Evolutionary conservation across 1,140 invertebrate species (phyloP).

Genomic region (Temnothorax curvispinosus): DNA sequence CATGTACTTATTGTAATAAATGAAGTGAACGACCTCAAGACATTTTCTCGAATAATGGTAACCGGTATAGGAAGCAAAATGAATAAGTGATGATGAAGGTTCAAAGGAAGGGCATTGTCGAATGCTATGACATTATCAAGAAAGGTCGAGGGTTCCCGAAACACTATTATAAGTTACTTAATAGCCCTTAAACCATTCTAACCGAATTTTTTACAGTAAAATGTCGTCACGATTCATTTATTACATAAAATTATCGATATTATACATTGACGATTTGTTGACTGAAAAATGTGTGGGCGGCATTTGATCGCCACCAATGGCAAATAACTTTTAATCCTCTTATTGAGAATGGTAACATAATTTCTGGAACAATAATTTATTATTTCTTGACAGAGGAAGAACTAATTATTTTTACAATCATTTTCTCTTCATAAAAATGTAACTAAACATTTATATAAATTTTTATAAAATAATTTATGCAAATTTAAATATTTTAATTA

Average conservation of each 20-base stretch:
- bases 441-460: conserved; percentile 3
- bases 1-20: too few relatives aligned
- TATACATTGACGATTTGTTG: not conserved
- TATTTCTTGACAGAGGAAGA: not conserved
- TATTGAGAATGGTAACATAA: not conserved
- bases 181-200: not conserved
- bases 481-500: conserved; percentile 5
- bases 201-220: not conserved
- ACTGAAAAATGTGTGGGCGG: not conserved
- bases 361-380: not conserved
- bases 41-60: conserved; percentile 42
- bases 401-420: not conserved
- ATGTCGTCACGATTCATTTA: conserved; percentile 4
- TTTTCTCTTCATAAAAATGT: not conserved
- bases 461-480: not conserved
- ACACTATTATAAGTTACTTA: not conserved
- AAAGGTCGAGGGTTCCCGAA: conserved; percentile 63
- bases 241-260: not conserved
- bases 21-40: conserved; percentile 17
- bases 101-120: not conserved
- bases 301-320: not conserved
- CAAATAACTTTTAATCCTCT: conserved; percentile 6
- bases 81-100: not conserved
- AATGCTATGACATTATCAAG: conserved; percentile 72
- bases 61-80: not conserved